Evolutionary conservation across 1,140 invertebrate genomes (phyloP).

Genomic region (Nixonia krombeini): DNA sequence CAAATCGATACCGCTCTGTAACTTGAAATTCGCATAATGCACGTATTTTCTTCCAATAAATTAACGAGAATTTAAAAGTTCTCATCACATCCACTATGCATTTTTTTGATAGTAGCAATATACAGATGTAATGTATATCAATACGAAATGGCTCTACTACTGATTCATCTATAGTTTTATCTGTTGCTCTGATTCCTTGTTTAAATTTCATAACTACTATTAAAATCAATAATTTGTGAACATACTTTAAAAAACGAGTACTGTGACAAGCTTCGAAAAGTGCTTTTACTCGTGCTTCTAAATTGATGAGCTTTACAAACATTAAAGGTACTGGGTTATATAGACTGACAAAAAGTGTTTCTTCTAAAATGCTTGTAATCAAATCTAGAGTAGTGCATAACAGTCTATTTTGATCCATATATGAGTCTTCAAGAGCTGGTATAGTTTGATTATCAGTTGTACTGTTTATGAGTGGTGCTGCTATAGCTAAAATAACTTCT

Average conservation of each 20-base stretch:
- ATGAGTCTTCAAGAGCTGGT: conserved; percentile 66
- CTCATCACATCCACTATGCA: conserved; percentile 59
- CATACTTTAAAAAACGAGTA: conserved; percentile 60
- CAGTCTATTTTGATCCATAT: conserved; percentile 71
- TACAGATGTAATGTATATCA: conserved; percentile 55
- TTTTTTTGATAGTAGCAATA: conserved; percentile 60
- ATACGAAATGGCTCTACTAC: conserved; percentile 51
- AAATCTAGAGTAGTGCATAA: conserved; percentile 72
- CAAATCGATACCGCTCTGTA: conserved; percentile 56
- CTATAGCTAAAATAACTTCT: conserved; percentile 69
- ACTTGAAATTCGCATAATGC: conserved; percentile 46
- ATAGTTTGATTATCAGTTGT: conserved; percentile 52
- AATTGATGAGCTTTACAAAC: conserved; percentile 52
- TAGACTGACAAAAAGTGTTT: conserved; percentile 57
- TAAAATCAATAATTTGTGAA: conserved; percentile 59
- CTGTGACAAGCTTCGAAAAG: conserved; percentile 65
- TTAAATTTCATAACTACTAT: conserved; percentile 61
- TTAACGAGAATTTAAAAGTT: conserved; percentile 58
- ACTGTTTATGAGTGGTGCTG: conserved; percentile 69
- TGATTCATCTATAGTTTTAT: conserved; percentile 37
- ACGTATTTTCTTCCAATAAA: conserved; percentile 63
- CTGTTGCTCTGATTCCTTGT: conserved; percentile 41
- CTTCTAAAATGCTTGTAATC: conserved; percentile 64
- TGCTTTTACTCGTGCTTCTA: conserved; percentile 60
- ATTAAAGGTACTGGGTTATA: conserved; percentile 60